Percentiles rank a stretch among this genome's conserved stretches.
Conservation (phyloP, 2,797 vertebrate species). For the Atherinosoma microstoma region DNA sequence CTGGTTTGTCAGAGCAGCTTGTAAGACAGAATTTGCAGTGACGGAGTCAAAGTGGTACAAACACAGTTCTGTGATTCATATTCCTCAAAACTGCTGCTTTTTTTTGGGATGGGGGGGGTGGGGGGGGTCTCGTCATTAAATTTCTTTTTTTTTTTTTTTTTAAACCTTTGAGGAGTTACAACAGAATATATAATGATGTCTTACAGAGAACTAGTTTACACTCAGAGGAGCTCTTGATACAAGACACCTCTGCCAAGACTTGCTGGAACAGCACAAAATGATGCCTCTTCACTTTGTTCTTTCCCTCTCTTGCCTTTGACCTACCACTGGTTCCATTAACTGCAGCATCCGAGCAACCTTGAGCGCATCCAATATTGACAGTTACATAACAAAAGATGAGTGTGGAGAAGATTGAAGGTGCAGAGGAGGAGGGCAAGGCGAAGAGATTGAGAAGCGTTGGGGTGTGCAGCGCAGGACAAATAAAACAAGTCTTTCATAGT, state of each 20-base stretch:
- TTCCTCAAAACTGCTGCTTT: constrained; percentile 26
- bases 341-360: constrained; percentile 54
- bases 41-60: constrained; percentile 57
- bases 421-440: constrained; percentile 22
- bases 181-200: neutral
- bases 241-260: constrained; percentile 35
- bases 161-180: constrained; percentile 4
- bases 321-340: constrained; percentile 70
- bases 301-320: constrained; percentile 65
- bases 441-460: constrained; percentile 47
- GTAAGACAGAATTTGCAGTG: constrained; percentile 47
- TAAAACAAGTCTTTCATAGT: constrained; percentile 34
- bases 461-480: constrained; percentile 47
- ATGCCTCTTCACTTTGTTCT: constrained; percentile 55
- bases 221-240: constrained; percentile 20
- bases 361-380: constrained; percentile 54
- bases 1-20: constrained; percentile 65
- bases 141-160: neutral
- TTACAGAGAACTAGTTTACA: neutral
- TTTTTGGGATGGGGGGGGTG: neutral
- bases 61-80: constrained; percentile 43
- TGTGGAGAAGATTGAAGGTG: constrained; percentile 42
- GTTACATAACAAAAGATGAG: constrained; percentile 66
- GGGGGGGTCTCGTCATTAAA: neutral
- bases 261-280: constrained; percentile 51